Evolutionary conservation across 2,797 vertebrate genomes (phyloP).

Genomic region (Sciurus vulgaris): DNA sequence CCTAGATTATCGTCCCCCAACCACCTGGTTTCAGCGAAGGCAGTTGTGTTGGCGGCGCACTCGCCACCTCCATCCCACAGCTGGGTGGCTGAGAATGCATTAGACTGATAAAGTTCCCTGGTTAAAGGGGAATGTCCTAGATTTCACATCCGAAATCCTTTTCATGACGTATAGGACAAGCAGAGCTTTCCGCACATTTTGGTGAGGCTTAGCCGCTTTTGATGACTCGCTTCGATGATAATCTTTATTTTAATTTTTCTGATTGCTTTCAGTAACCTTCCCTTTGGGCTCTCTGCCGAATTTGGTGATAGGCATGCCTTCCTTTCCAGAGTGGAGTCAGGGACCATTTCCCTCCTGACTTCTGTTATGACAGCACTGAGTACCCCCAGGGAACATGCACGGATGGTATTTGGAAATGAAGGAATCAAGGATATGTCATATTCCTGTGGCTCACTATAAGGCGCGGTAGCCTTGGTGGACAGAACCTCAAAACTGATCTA

Average conservation of each 20-base stretch:
- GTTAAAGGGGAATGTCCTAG: slow-evolving; percentile 76
- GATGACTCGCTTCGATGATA: slow-evolving; percentile 50
- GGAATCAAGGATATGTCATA: neutral
- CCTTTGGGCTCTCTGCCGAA: neutral
- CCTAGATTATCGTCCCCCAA: slow-evolving; percentile 73
- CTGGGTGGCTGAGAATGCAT: slow-evolving; percentile 76
- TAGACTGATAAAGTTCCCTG: slow-evolving; percentile 74
- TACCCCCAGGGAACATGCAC: neutral
- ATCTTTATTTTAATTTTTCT: slow-evolving; percentile 70
- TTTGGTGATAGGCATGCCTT: neutral
- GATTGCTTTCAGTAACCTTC: slow-evolving; percentile 64
- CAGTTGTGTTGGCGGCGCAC: slow-evolving; percentile 59
- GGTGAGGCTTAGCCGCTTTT: slow-evolving; percentile 75
- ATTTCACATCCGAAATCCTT: slow-evolving; percentile 80
- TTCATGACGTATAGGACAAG: slow-evolving; percentile 55
- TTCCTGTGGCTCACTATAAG: neutral
- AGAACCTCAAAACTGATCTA: neutral
- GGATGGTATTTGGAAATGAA: neutral
- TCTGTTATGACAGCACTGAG: neutral
- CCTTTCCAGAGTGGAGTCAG: neutral
- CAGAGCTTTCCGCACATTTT: slow-evolving; percentile 68
- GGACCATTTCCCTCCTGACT: slow-evolving; percentile 4
- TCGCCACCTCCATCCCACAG: slow-evolving; percentile 73
- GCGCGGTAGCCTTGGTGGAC: neutral
- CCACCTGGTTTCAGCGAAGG: slow-evolving; percentile 65